Evolutionary conservation across 2,888 invertebrate genomes (phyloP), one percentile per base, ranked within the genome.

Genomic region (Autographa pulchrina): DNA sequence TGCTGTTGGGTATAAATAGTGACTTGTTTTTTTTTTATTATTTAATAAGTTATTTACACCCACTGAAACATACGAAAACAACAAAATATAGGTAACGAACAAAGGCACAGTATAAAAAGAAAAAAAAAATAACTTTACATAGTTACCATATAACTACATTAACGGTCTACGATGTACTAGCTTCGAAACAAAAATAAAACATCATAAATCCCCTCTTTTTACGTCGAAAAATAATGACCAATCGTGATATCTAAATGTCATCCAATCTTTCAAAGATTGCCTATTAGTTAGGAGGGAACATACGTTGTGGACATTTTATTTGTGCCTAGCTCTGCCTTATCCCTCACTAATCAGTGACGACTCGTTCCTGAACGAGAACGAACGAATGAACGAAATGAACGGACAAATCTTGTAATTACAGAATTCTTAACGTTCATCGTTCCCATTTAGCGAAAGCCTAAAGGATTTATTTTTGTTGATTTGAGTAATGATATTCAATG

Each of bases 261-360:
- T 7, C 75, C 88, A 91, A 92, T 92, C 89, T 87, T 80, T 78
- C 85, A 82, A 88, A 89, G 90, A 92, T 92, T 92, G 91, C 86
- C 90, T 88, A 88, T 90, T 90, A 89, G 82, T 85, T 75, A 65
- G 80, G 74, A 59, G 75, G 75, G 86, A 88, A 89, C 91, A 80
- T 86, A 87, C 80, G 75, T 75, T 74, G 78, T 73, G 80, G 78
- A 85, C 85, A 81, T 75, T 65, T 74, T 83, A 83, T 81, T 83
- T 78, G 71, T 81, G 81, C 81, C 66, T 62, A 79, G 83, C 82
- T 80, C 83, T 78, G 81, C 64, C 79, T 83, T 85, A 87, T 88
- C 82, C 75, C 78, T 78, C 81, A 78, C 78, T 83, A 80, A 84
- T 83, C 76, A 79, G 41, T 62, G 56, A 58, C 62, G 69, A 80